These are phyloP conservation scores for Drosophila pallidifrons DNA, from an alignment of 1,140 invertebrate genomes.

Conservation along the genomic window DNA sequence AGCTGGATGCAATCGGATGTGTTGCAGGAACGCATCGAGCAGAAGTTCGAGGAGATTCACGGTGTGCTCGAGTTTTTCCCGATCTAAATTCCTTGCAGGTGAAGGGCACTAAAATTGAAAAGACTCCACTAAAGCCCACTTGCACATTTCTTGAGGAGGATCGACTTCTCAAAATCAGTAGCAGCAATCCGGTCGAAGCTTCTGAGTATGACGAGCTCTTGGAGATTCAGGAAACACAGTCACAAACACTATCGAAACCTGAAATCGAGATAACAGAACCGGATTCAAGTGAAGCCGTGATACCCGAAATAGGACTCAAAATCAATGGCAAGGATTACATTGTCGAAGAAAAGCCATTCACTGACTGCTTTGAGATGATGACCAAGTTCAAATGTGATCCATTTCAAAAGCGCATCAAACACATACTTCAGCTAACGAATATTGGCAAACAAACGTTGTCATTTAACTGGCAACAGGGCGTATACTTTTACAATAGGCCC, in stretches of 20 bases:
- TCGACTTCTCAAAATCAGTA: constrained; percentile 26
- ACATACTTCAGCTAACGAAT: constrained; percentile 58
- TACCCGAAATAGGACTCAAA: constrained; percentile 38
- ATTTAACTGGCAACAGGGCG: constrained; percentile 66
- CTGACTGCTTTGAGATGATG: constrained; percentile 47
- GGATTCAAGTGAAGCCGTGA: neutral
- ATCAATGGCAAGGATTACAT: constrained; percentile 56
- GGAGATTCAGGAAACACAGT: neutral
- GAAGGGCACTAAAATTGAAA: constrained; percentile 37
- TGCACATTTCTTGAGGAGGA: constrained; percentile 30
- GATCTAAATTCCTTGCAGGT: constrained; percentile 61
- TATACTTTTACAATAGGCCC: constrained; percentile 62
- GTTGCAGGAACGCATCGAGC: constrained; percentile 55
- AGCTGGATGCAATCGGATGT: constrained; percentile 61
- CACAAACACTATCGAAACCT: neutral
- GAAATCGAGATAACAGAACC: neutral
- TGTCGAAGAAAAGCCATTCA: neutral
- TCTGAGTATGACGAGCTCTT: constrained; percentile 12
- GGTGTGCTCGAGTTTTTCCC: constrained; percentile 70
- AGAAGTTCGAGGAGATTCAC: constrained; percentile 47
- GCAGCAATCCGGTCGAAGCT: neutral
- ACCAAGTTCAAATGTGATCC: constrained; percentile 60
- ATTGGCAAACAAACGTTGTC: constrained; percentile 63
- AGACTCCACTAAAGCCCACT: neutral
- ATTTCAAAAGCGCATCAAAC: constrained; percentile 41